Percentiles rank a stretch among this genome's conserved stretches.
These are phyloP conservation scores for Agriopis aurantiaria DNA, from an alignment of 2,888 invertebrate genomes.

Conservation along the genomic window DNA sequence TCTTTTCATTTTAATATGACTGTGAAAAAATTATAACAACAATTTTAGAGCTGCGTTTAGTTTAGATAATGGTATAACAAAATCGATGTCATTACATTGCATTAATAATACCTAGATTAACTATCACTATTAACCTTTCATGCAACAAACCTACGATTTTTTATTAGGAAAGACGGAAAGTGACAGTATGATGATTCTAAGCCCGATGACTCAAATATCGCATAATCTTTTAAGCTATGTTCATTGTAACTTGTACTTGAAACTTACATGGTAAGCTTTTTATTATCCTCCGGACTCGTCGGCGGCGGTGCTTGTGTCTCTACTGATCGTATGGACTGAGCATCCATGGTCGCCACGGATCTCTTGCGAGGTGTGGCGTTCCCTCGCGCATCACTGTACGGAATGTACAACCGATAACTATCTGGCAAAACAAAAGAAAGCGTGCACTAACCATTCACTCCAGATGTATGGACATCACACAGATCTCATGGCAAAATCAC, in stretches of 20 bases:
- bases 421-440: slow-evolving; percentile 51
- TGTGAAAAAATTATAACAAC: too few relatives aligned
- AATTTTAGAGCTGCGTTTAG: too few relatives aligned
- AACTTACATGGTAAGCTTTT: slow-evolving; percentile 76
- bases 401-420: slow-evolving; percentile 68
- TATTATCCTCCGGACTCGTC: slow-evolving; percentile 79
- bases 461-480: slow-evolving; percentile 3
- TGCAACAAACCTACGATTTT: not conserved
- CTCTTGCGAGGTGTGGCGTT: slow-evolving; percentile 73
- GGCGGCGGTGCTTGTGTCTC: slow-evolving; percentile 81
- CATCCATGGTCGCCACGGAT: slow-evolving; percentile 77
- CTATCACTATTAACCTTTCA: too few relatives aligned
- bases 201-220: not conserved
- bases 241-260: not conserved
- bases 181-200: too few relatives aligned
- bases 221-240: not conserved
- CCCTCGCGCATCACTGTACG: slow-evolving; percentile 65
- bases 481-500: slow-evolving; percentile 5
- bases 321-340: slow-evolving; percentile 77
- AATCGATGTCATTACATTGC: too few relatives aligned
- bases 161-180: not conserved
- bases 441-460: slow-evolving; percentile 26
- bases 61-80: too few relatives aligned
- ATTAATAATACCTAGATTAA: too few relatives aligned
- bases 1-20: too few relatives aligned